Evolutionary conservation across 2,113 vertebrate genomes (phyloP).

Genomic region (Sylvilagus bachmani): DNA sequence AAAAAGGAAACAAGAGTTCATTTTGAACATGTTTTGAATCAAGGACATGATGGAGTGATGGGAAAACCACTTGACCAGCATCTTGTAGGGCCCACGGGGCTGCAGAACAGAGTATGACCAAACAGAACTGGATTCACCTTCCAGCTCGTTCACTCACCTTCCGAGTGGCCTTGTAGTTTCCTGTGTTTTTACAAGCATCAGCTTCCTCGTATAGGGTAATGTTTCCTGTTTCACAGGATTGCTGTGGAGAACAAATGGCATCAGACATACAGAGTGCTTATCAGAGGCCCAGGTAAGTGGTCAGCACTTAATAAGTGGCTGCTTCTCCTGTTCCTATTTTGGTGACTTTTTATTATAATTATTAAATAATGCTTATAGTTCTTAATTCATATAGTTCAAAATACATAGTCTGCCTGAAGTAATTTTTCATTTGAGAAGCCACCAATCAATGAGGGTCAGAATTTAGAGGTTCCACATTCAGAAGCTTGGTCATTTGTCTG

Average conservation of each 20-base stretch:
- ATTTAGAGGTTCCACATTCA: background rate
- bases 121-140: background rate
- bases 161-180: background rate
- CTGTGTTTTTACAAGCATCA: background rate
- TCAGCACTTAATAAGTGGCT: background rate
- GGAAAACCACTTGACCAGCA: background rate
- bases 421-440: conserved; percentile 36
- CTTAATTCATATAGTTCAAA: background rate
- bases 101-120: background rate
- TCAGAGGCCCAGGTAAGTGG: background rate
- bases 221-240: background rate
- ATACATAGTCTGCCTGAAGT: background rate
- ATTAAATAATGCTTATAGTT: background rate
- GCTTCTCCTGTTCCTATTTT: background rate
- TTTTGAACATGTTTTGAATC: background rate
- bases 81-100: background rate
- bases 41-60: conserved; percentile 17
- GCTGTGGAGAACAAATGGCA: background rate
- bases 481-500: background rate
- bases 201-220: background rate
- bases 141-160: background rate
- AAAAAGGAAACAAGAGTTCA: background rate
- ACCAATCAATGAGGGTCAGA: background rate
- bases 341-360: background rate
- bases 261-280: background rate